phyloP scores from a whole-genome alignment of 1,140 invertebrate genomes.

The Macrocentrus cingulum region DNA sequence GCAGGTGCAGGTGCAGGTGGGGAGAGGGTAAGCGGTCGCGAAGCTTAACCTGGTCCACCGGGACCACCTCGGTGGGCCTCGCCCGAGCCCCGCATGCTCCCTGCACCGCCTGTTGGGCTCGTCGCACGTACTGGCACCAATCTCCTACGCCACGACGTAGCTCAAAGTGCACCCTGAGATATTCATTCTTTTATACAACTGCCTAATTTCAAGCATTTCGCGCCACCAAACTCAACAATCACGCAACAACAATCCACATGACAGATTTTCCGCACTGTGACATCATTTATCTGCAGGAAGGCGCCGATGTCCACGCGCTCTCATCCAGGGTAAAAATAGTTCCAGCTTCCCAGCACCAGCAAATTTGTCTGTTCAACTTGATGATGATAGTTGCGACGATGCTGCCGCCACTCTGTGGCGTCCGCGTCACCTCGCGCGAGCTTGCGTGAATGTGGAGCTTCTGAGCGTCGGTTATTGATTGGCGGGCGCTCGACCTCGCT shows the following conservation, averaged over 20 bases:
- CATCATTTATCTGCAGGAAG: too few species aligned
- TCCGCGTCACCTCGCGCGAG: slow-evolving; percentile 10
- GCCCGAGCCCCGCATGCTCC: slow-evolving; percentile 47
- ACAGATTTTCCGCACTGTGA: too few species aligned
- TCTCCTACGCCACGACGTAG: background rate
- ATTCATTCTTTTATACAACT: background rate
- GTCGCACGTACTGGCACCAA: background rate
- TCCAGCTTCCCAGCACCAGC: too few species aligned
- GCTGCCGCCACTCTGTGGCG: background rate
- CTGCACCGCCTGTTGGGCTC: slow-evolving; percentile 19
- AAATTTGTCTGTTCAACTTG: too few species aligned
- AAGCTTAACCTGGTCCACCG: slow-evolving; percentile 45
- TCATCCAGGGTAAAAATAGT: too few species aligned
- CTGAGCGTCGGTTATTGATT: slow-evolving; percentile 30
- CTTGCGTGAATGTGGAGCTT: slow-evolving; percentile 26
- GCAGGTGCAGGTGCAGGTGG: slow-evolving; percentile 37
- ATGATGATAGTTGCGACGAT: too few species aligned
- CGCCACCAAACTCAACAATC: background rate
- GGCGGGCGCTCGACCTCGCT: slow-evolving; percentile 31
- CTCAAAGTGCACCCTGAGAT: background rate
- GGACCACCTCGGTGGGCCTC: slow-evolving; percentile 46
- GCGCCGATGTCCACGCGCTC: too few species aligned
- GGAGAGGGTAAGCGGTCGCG: slow-evolving; percentile 26
- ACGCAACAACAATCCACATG: too few species aligned
- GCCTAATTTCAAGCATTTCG: background rate